phyloP scores from a whole-genome alignment of 1,140 invertebrate genomes.

The Anagrus nilaparvatae region DNA sequence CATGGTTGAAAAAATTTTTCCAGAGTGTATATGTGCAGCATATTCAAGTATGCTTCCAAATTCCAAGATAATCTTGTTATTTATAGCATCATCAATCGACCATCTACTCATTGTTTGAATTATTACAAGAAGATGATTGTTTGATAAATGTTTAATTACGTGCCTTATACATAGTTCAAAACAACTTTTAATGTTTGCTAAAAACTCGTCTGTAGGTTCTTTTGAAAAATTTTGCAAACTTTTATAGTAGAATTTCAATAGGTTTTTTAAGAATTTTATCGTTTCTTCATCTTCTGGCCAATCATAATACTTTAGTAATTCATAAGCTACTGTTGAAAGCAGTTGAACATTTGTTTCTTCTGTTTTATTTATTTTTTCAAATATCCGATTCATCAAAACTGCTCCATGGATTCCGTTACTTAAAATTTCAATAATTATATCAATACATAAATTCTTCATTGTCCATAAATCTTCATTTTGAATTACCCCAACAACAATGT shows the following conservation, averaged over 20 bases:
- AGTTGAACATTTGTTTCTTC: conserved; percentile 13
- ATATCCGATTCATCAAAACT: conserved; percentile 21
- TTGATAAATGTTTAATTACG: conserved; percentile 33
- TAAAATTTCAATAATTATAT: conserved; percentile 21
- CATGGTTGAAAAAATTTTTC: conserved; percentile 31
- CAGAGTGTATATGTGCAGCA: conserved; percentile 38
- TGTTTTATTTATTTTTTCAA: conserved; percentile 20
- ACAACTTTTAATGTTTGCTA: conserved; percentile 21
- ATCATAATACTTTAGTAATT: conserved; percentile 36
- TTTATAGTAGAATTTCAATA: conserved; percentile 39
- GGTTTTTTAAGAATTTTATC: conserved; percentile 30
- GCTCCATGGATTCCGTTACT: conserved; percentile 16
- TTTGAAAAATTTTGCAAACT: conserved; percentile 25
- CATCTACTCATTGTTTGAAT: conserved; percentile 34
- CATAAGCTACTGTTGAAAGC: conserved; percentile 38
- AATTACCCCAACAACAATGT: conserved; percentile 22
- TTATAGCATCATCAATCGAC: conserved; percentile 19
- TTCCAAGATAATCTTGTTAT: conserved; percentile 31
- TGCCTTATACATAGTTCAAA: conserved; percentile 40
- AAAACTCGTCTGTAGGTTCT: conserved; percentile 4
- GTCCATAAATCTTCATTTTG: conserved; percentile 26
- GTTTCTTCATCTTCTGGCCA: conserved; percentile 41
- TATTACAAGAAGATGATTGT: conserved; percentile 31
- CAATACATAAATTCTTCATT: conserved; percentile 24
- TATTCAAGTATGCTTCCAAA: conserved; percentile 43